Conservation (phyloP, 2,113 vertebrate genomes). For the Chaetodon auriga region DNA sequence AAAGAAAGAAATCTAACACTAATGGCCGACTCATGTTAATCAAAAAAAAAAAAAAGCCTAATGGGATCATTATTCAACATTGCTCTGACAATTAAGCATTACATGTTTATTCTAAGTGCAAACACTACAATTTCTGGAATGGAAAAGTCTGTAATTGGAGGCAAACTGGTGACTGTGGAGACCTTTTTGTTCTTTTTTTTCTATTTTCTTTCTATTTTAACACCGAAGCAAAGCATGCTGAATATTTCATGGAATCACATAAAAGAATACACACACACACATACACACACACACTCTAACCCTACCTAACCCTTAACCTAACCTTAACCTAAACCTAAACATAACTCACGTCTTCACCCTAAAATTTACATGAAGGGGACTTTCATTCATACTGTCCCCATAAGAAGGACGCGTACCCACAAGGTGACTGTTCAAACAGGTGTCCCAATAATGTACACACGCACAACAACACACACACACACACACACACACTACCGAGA, state of each 20-base stretch:
- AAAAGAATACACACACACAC: background rate
- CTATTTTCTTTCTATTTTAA: background rate
- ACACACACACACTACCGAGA: background rate
- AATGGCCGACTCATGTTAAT: slow-evolving; percentile 56
- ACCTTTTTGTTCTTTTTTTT: background rate
- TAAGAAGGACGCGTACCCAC: too few relatives aligned
- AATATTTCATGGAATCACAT: background rate
- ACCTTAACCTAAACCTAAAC: too few relatives aligned
- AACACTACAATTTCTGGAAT: slow-evolving; percentile 26
- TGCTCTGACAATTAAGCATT: slow-evolving; percentile 61
- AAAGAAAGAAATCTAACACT: slow-evolving; percentile 51
- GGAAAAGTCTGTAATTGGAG: slow-evolving; percentile 39
- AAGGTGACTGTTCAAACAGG: too few relatives aligned
- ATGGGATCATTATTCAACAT: slow-evolving; percentile 64
- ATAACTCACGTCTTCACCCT: too few relatives aligned
- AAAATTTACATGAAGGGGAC: too few relatives aligned
- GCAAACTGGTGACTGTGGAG: slow-evolving; percentile 26
- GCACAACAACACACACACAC: background rate
- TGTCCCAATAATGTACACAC: too few relatives aligned
- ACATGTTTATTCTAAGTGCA: slow-evolving; percentile 62
- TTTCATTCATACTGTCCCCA: too few relatives aligned
- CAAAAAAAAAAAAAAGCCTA: slow-evolving; percentile 49
- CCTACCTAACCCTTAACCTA: too few relatives aligned
- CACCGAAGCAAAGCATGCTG: background rate
- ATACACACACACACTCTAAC: background rate